phyloP scores from a whole-genome alignment of 2,113 vertebrate species.

The Formicarius rufipectus region DNA sequence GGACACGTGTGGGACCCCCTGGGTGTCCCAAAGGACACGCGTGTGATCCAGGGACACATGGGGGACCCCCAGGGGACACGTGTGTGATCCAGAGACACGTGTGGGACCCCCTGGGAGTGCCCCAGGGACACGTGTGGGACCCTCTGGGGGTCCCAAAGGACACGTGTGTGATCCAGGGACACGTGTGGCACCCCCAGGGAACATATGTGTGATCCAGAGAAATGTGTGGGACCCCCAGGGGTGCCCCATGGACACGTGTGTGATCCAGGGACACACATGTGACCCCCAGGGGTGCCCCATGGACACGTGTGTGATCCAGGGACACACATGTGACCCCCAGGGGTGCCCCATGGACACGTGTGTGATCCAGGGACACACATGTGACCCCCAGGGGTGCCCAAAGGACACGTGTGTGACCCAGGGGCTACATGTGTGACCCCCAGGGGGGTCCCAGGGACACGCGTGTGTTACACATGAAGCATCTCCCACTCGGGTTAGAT shows the following conservation, averaged over 20 bases:
- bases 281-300: too few species aligned
- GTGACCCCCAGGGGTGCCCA: too few species aligned
- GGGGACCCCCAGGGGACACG: too few species aligned
- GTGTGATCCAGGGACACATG: too few species aligned
- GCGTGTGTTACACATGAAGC: neutral
- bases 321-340: neutral
- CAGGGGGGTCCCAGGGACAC: too few species aligned
- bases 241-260: neutral
- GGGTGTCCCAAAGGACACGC: neutral
- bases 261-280: too few species aligned
- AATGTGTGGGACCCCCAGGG: too few species aligned
- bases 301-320: too few species aligned
- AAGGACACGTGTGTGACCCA: neutral
- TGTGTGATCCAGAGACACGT: too few species aligned
- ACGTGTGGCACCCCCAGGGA: neutral
- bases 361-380: neutral
- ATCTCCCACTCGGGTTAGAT: neutral
- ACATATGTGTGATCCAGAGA: neutral
- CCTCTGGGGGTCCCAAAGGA: neutral
- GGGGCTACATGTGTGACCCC: neutral
- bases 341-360: neutral
- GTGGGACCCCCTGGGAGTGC: too few species aligned
- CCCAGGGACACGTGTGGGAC: neutral
- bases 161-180: neutral
- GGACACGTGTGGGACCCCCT: neutral